Base-by-base conservation (phyloP, 2,113 vertebrate genomes). In the Leucopternis melanops region DNA sequence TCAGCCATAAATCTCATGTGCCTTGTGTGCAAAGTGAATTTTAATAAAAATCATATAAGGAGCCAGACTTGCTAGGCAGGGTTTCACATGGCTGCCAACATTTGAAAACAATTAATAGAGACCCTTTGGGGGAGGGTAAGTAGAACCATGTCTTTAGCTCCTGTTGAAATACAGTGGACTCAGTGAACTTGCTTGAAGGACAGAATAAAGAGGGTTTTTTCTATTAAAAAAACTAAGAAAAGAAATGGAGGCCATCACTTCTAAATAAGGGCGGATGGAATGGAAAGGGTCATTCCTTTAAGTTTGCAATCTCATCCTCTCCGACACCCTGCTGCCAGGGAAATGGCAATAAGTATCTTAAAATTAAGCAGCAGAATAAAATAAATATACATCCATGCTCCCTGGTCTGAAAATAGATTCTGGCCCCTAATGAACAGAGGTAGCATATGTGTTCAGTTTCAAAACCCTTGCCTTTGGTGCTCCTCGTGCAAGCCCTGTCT, bases 1-100 rank as follows among this genome's bases (percentile, higher is more conserved):
- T 96, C 85, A 95, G 91, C 94, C 95, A 94, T 98, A 98, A 98
- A 98, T 98, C 98, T 98, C 93, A 31, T 90, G 93, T 96, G 95
- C 94, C 96, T 93, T 93, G 95, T 96, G 97, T 97, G 96, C 97
- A 98, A 98, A 98, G 97, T 97, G 96, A 97, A 97, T 98, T 98
- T 98, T 98, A 98, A 98, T 98, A 98, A 98, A 97, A 98, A 98
- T 98, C 97, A 97, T 97, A 97, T 96, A 97, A 81, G 71, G 97
- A 97, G 97, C 97, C 97, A 97, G 97, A 97, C 97, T 93, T 81
- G 93, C 94, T 95, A 93, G 45, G 96, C 96, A 95, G 97, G 94
- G 93, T 97, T 98, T 97, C 94, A 97, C 94, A 91, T 97, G 95
- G 95, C 97, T 98, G 98, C 98, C 98, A 98, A 97, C 97, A 97